phyloP scores from a whole-genome alignment of 53 echinoderm and acorn worm species.

The Echinarachnius parma region DNA sequence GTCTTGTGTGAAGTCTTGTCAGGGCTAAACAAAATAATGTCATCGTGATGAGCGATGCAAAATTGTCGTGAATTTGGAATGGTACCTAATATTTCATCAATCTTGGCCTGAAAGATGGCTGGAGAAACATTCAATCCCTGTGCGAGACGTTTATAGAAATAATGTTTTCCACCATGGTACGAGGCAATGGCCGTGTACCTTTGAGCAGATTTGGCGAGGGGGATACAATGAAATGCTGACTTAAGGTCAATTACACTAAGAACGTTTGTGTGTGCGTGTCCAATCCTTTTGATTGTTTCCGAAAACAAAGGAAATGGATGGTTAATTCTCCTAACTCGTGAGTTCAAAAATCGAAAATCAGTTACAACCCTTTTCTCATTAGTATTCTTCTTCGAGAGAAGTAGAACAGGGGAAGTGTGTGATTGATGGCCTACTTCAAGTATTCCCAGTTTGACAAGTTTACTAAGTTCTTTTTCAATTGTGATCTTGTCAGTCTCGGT shows the following conservation, averaged over 20 bases:
- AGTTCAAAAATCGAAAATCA: constrained; percentile 52
- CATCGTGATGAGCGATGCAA: constrained; percentile 53
- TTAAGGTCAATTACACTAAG: constrained; percentile 50
- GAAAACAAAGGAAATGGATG: constrained; percentile 48
- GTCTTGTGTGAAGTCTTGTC: constrained; percentile 21
- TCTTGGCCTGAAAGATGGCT: constrained; percentile 46
- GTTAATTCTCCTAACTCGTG: constrained; percentile 28
- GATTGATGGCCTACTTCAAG: constrained; percentile 48
- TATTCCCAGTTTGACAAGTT: constrained; percentile 52
- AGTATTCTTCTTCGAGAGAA: constrained; percentile 46
- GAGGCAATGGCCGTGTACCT: constrained; percentile 53
- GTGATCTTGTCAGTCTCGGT: constrained; percentile 34
- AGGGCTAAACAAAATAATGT: constrained; percentile 41
- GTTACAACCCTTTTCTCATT: constrained; percentile 56
- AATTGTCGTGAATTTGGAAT: constrained; percentile 32
- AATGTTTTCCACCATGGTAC: constrained; percentile 58
- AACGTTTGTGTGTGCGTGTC: constrained; percentile 43
- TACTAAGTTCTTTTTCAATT: constrained; percentile 38
- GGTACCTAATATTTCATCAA: constrained; percentile 38
- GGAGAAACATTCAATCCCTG: constrained; percentile 49
- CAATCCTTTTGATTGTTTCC: constrained; percentile 42
- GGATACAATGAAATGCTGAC: constrained; percentile 49
- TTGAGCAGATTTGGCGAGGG: constrained; percentile 35
- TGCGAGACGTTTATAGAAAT: constrained; percentile 47
- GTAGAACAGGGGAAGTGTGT: constrained; percentile 54